Evolutionary conservation across 2,888 invertebrate species (phyloP).

Genomic region (Thymelicus acteon): DNA sequence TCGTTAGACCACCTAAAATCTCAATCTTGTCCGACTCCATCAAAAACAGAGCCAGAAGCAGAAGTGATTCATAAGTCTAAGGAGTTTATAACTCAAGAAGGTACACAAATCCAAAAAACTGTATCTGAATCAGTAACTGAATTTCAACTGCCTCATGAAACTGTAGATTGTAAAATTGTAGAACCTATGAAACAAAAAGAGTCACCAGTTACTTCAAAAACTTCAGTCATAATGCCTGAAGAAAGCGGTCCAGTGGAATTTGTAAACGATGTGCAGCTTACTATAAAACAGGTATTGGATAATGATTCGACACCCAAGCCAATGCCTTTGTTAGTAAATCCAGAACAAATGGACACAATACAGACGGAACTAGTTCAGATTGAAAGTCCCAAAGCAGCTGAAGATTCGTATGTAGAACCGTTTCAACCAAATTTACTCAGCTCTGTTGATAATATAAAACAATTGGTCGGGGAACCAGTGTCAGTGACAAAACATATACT

Average conservation of each 20-base stretch:
- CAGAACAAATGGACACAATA: constrained; percentile 55
- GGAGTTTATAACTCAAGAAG: constrained; percentile 2
- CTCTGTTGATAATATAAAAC: constrained; percentile 56
- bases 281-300: neutral
- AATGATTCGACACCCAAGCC: constrained; percentile 47
- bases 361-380: constrained; percentile 57
- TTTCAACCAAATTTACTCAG: constrained; percentile 56
- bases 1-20: neutral
- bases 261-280: neutral
- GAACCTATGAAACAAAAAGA: neutral
- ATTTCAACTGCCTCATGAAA: neutral
- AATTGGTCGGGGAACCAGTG: constrained; percentile 51
- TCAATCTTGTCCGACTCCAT: neutral
- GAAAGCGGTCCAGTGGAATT: neutral
- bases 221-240: neutral
- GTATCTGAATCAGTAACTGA: neutral
- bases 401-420: constrained; percentile 61
- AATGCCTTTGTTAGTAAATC: constrained; percentile 55
- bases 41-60: neutral
- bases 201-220: neutral
- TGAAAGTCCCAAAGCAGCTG: constrained; percentile 48
- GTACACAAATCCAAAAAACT: neutral
- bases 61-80: neutral
- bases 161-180: neutral
- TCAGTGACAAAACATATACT: constrained; percentile 64